Percentiles rank a stretch among this genome's conserved stretches.
phyloP scores from a whole-genome alignment of 2,888 invertebrate genomes.

The Leptinotarsa rubiginosa region DNA sequence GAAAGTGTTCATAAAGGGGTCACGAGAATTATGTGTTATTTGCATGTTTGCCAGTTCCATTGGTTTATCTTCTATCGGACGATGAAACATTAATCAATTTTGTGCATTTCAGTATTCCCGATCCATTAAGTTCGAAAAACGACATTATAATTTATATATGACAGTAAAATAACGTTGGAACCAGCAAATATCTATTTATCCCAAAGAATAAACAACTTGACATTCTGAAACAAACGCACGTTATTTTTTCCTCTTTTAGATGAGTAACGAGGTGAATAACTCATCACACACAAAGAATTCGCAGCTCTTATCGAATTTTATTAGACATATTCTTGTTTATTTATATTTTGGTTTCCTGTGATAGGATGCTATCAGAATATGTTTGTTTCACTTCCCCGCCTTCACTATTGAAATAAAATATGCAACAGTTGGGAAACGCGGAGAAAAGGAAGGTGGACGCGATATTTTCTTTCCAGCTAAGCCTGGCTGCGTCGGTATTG shows the following conservation, averaged over 20 bases:
- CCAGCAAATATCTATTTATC: no score
- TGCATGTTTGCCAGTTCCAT: no score
- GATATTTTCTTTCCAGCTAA: neutral
- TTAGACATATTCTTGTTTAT: neutral
- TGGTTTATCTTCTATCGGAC: no score
- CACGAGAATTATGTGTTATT: no score
- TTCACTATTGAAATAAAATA: neutral
- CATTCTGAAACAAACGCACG: neutral
- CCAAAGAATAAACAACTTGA: no score
- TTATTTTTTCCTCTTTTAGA: neutral
- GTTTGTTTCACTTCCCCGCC: neutral
- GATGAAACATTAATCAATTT: no score
- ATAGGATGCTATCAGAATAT: conserved; percentile 1
- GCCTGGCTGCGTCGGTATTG: conserved; percentile 11
- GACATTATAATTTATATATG: no score
- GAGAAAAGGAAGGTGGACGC: neutral
- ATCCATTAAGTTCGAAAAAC: no score
- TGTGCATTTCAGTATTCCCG: no score
- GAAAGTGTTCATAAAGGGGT: no score
- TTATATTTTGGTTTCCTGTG: conserved; percentile 9
- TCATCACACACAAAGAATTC: conserved; percentile 6
- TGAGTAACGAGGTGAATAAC: neutral
- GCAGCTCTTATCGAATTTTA: neutral
- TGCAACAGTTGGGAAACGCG: conserved; percentile 11
- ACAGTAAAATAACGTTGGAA: no score